A percentile compares a stretch with the other conserved stretches of the same genome.
phyloP scores from a whole-genome alignment of 1,140 invertebrate species.

The Chlorops oryzae region DNA sequence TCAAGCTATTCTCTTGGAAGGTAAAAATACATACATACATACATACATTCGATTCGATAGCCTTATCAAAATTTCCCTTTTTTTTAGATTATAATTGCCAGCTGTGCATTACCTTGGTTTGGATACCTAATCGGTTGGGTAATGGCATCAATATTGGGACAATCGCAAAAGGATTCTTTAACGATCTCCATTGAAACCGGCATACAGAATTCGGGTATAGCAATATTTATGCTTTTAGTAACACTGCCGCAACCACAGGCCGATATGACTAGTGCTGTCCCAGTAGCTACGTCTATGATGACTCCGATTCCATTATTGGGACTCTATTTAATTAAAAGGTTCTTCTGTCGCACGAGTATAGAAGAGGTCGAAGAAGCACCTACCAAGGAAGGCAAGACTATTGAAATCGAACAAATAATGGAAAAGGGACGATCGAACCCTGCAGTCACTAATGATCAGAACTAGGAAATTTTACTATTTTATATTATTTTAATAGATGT shows the following conservation, averaged over 20 bases:
- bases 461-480: too few relatives aligned
- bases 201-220: conserved; percentile 90
- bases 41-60: background rate
- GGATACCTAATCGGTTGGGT: conserved; percentile 75
- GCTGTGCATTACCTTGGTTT: conserved; percentile 77
- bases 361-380: conserved; percentile 10
- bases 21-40: conserved; percentile 51
- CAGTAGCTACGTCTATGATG: conserved; percentile 86
- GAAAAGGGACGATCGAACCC: too few relatives aligned
- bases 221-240: conserved; percentile 72
- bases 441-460: too few relatives aligned
- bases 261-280: conserved; percentile 80
- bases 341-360: conserved; percentile 13
- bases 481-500: too few relatives aligned
- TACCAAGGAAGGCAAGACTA: conserved; percentile 4
- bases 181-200: conserved; percentile 91
- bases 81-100: conserved; percentile 71
- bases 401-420: conserved; percentile 10
- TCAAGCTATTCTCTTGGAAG: conserved; percentile 81
- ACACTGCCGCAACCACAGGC: conserved; percentile 65
- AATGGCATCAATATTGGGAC: conserved; percentile 55
- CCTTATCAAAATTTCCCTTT: background rate
- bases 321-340: conserved; percentile 25
- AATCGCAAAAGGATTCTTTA: conserved; percentile 61
- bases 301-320: conserved; percentile 77